Conservation (phyloP, 53 echinoderm and acorn worm genomes). For the Echinometra lucunter region DNA sequence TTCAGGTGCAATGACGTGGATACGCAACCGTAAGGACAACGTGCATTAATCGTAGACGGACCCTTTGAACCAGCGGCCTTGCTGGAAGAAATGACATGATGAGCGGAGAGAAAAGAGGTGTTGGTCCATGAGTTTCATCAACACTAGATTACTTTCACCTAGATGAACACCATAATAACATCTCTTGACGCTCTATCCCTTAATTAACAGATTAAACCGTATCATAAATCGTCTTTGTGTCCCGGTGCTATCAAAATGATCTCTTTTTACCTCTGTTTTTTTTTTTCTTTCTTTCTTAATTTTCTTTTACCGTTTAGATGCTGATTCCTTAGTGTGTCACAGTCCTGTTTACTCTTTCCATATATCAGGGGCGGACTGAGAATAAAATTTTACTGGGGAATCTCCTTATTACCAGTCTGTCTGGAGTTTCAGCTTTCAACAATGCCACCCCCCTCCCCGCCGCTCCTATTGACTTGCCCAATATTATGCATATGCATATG, state of each 20-base stretch:
- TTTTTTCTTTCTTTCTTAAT: not conserved
- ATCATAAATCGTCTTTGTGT: not conserved
- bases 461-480: no score
- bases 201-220: not conserved
- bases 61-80: not conserved
- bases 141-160: not conserved
- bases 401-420: no score
- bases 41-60: conserved; percentile 27
- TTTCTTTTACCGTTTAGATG: no score
- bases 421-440: no score
- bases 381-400: no score
- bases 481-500: no score
- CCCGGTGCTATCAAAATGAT: no score
- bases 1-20: not conserved
- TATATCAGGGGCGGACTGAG: no score
- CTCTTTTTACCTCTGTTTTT: not conserved
- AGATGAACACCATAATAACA: conserved; percentile 28
- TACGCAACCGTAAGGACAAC: conserved; percentile 2
- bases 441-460: no score
- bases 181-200: not conserved
- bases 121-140: not conserved
- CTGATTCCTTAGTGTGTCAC: no score
- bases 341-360: no score
- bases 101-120: not conserved
- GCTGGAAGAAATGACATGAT: not conserved